A percentile compares a stretch with the other conserved stretches of the same genome.
Evolutionary conservation across 2,797 vertebrate genomes (phyloP).

Genomic region (Semaprochilodus insignis): DNA sequence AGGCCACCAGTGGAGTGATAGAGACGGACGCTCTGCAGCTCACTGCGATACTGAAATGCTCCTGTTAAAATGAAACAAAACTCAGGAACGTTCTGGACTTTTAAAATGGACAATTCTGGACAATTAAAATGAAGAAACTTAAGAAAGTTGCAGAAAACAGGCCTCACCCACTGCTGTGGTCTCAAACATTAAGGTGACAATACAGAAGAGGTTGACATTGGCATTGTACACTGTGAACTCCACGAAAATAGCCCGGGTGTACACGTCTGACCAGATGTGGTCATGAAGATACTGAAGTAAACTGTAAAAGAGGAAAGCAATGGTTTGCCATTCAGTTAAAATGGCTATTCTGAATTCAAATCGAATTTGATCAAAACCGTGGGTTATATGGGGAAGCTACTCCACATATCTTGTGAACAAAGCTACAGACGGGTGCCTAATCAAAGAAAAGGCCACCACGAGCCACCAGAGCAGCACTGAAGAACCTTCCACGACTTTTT

Average conservation of each 20-base stretch:
- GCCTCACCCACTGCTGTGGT: constrained; percentile 86
- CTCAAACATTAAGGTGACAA: constrained; percentile 89
- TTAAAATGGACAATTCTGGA: too few relatives aligned
- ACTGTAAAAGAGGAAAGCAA: constrained; percentile 7
- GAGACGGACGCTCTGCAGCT: constrained; percentile 88
- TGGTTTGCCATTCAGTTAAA: not conserved
- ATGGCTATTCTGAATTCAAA: too few relatives aligned
- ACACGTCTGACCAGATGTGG: constrained; percentile 88
- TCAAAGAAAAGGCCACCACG: too few relatives aligned
- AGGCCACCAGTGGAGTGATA: constrained; percentile 89
- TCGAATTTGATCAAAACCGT: too few relatives aligned
- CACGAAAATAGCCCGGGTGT: constrained; percentile 90
- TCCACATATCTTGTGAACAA: too few relatives aligned
- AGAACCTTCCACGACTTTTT: too few relatives aligned
- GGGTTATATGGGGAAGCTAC: too few relatives aligned
- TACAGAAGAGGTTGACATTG: constrained; percentile 95
- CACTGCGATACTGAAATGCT: constrained; percentile 83
- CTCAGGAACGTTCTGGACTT: not conserved
- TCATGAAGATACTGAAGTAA: constrained; percentile 86
- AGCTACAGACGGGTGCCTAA: too few relatives aligned
- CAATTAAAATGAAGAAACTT: not conserved
- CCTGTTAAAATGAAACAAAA: constrained; percentile 73
- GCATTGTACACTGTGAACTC: constrained; percentile 97
- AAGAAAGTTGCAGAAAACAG: not conserved
- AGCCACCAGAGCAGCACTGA: too few relatives aligned